Evolutionary conservation across 2,888 invertebrate species (phyloP), one percentile per base, ranked within the genome.

Genomic region (Margaritifera margaritifera): DNA sequence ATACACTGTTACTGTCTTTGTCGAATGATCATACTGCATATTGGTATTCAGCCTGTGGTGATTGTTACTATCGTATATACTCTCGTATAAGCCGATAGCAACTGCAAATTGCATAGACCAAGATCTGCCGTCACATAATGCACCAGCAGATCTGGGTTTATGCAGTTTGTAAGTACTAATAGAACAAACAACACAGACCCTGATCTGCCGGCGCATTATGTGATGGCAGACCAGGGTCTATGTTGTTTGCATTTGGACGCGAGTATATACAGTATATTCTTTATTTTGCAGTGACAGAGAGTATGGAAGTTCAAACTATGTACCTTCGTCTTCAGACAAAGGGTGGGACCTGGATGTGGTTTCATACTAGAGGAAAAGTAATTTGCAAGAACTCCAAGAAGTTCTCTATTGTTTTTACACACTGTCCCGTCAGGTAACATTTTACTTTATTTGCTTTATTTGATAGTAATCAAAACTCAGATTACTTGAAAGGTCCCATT

Each of bases 341-440:
- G 62, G 74, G 79, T 50, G 81, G 80, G 4, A 63, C 59, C 25
- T 85, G 85, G 84, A 62, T 80, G 8, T 87, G 87, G 87, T 67
- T 86, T 1, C 83, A 84, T 67, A 83, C 80, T 18, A 71, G 82
- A 31, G 83, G 87, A 18, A 86, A 86, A 62, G 83, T 86, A 22
- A 80, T 86, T 68, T 77, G 79, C 68, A 86, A 84, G 72, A 84
- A 85, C 69, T 80, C 84, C 25, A 87, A 86, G 77, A 85, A 85
- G 62, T 83, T 84, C 66, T 86, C 87, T 59, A 81, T 87, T 15
- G 83, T 86, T 15, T 86, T 86, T 67, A 84, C 87, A 19, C 87
- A 87, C 69, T 86, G 82, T 68, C 86, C 87, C 6, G 75, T 86
- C 62, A 80, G 84, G 86, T 86, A 74, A 62, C 63, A 25, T 15